These are phyloP conservation scores for Artibeus lituratus DNA, from an alignment of 2,797 vertebrate species.

Conservation along the genomic window DNA sequence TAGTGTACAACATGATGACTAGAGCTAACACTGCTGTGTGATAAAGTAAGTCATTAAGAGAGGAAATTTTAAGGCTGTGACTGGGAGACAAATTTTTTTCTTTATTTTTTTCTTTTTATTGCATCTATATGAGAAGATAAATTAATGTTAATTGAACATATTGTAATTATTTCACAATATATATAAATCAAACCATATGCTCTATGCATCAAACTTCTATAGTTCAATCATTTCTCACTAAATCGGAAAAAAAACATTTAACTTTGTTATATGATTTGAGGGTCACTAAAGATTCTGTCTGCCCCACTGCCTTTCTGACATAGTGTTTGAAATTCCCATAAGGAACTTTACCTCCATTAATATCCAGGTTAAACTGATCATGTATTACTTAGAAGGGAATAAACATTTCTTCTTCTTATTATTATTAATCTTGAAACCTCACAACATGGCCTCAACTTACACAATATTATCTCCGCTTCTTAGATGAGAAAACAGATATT, in stretches of 20 bases:
- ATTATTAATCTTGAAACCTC: neutral
- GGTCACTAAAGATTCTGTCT: neutral
- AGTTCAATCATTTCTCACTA: neutral
- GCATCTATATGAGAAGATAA: too few species aligned
- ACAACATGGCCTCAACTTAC: neutral
- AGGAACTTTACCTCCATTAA: neutral
- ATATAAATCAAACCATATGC: neutral
- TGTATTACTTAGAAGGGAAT: neutral
- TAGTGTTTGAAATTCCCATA: neutral
- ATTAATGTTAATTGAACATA: too few species aligned
- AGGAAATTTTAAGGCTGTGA: too few species aligned
- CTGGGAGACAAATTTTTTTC: too few species aligned
- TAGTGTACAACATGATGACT: too few species aligned
- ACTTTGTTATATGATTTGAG: neutral
- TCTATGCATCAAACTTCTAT: neutral
- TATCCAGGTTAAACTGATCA: conserved; percentile 23
- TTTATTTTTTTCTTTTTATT: too few species aligned
- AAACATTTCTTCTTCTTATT: neutral
- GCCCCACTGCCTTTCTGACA: neutral
- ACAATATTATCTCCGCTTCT: neutral
- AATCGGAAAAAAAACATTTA: neutral
- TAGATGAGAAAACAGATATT: conserved; percentile 1
- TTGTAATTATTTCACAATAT: neutral
- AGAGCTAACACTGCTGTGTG: too few species aligned
- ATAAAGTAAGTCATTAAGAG: too few species aligned